phyloP scores from a whole-genome alignment of 1,140 invertebrate genomes.

The Arion vulgaris region DNA sequence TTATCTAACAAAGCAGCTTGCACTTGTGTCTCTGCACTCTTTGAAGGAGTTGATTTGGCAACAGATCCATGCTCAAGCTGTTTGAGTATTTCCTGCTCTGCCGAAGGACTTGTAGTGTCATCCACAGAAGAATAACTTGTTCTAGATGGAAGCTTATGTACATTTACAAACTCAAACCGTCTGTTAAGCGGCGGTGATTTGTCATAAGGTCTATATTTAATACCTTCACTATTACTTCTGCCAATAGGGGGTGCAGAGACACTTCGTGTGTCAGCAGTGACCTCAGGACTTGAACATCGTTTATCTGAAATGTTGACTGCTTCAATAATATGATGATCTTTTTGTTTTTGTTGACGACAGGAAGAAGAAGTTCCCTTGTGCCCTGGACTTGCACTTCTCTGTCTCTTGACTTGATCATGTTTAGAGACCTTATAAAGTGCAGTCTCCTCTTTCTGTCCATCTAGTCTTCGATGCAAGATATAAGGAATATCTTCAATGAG shows the following conservation, averaged over 20 bases:
- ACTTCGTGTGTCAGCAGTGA: neutral
- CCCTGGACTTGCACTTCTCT: slow-evolving; percentile 40
- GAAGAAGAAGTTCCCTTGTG: neutral
- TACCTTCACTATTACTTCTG: neutral
- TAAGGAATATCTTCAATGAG: slow-evolving; percentile 74
- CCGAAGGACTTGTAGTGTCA: slow-evolving; percentile 72
- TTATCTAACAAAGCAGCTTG: neutral
- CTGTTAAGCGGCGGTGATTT: slow-evolving; percentile 59
- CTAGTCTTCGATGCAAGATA: slow-evolving; percentile 68
- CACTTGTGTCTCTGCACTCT: neutral
- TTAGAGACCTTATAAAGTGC: slow-evolving; percentile 49
- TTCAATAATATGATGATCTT: neutral
- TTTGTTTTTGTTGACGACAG: neutral
- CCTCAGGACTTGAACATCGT: slow-evolving; percentile 10
- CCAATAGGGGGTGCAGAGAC: neutral
- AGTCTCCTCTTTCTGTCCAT: slow-evolving; percentile 52
- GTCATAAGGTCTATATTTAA: slow-evolving; percentile 39
- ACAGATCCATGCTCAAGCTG: slow-evolving; percentile 43
- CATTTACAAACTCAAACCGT: slow-evolving; percentile 69
- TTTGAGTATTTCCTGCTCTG: slow-evolving; percentile 66
- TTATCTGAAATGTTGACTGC: neutral
- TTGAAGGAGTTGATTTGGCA: neutral
- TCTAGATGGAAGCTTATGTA: slow-evolving; percentile 70
- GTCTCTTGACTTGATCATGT: slow-evolving; percentile 48
- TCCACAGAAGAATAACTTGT: slow-evolving; percentile 73